These are phyloP conservation scores for Meta bourneti DNA, from an alignment of 2,888 invertebrate species.

Conservation along the genomic window DNA sequence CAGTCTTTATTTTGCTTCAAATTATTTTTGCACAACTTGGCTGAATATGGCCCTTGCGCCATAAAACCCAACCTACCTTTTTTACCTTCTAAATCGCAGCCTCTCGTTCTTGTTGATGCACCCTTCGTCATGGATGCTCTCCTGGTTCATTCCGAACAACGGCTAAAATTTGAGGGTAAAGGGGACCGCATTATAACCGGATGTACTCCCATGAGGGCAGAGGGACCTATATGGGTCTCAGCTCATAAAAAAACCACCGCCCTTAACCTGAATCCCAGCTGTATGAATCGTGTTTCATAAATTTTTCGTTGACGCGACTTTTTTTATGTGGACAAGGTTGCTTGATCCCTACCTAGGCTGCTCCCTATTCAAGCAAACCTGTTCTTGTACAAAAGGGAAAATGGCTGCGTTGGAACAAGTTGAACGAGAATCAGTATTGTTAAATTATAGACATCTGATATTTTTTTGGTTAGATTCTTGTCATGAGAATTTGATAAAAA, in stretches of 20 bases:
- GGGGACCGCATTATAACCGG: slow-evolving; percentile 11
- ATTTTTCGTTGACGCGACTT: not conserved
- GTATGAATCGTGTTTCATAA: not conserved
- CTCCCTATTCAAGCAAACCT: not conserved
- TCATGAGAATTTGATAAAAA: too few species aligned
- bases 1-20: too few species aligned
- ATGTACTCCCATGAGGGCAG: slow-evolving; percentile 25
- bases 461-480: too few species aligned
- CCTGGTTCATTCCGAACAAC: too few species aligned
- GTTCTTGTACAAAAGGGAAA: not conserved
- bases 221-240: slow-evolving; percentile 11
- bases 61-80: too few species aligned
- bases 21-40: too few species aligned
- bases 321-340: not conserved
- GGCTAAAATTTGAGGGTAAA: not conserved
- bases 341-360: not conserved
- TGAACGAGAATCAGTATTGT: not conserved
- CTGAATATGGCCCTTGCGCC: too few species aligned
- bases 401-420: not conserved
- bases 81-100: too few species aligned
- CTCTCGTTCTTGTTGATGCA: too few species aligned
- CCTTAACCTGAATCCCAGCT: slow-evolving; percentile 21
- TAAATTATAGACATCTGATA: too few species aligned
- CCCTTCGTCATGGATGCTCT: too few species aligned
- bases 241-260: not conserved